Base-by-base conservation (phyloP, 2,113 vertebrate species). In the Emberiza fucata region DNA sequence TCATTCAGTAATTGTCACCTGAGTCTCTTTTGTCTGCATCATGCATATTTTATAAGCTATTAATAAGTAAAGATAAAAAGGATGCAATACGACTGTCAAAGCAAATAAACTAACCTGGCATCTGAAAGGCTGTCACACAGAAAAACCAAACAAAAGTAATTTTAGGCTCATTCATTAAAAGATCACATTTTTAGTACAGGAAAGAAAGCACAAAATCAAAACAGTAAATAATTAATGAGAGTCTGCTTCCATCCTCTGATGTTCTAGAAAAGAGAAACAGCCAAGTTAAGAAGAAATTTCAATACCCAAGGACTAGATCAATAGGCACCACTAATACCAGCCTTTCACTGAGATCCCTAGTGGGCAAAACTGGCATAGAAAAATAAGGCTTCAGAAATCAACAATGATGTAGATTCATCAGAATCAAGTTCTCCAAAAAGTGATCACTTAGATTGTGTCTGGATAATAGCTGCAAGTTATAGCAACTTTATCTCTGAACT, bases 31-130 rank as follows among this genome's bases (percentile, higher is more conserved):
- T 68, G 44, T 71, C 47, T 80, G 51, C 25, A 45, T 22, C 28
- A 65, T 79, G 28, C 28, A 71, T 92, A 76, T 94, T 95, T 84
- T 68, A 94, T 88, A 88, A 51, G 53, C 23, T 88, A 64, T 88
- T 86, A 88, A 86, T 90, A 93, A 88, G 65, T 72, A n/a, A 93
- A 90, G 48, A 93, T 94, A 81, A 86, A 94, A 92, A 88, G 51
- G 31, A 90, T 71, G 54, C 82, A 64, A 11, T 51, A 72, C 63
- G 70, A 79, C n/a, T 4, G 37, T 69, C 88, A 95, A 86, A 92
- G 37, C 56, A 92, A 94, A 95, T 73, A 91, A 92, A 92, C 51
- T 75, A 93, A 90, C 18, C 3, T 35, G 33, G 25, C 56, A 90
- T 56, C 28, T 77, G 64, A 88, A 94, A 95, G 59, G 39, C 35